A percentile compares a stretch with the other conserved stretches of the same genome.
Evolutionary conservation across 2,113 vertebrate genomes (phyloP).

Genomic region (Aegotheles bennettii): DNA sequence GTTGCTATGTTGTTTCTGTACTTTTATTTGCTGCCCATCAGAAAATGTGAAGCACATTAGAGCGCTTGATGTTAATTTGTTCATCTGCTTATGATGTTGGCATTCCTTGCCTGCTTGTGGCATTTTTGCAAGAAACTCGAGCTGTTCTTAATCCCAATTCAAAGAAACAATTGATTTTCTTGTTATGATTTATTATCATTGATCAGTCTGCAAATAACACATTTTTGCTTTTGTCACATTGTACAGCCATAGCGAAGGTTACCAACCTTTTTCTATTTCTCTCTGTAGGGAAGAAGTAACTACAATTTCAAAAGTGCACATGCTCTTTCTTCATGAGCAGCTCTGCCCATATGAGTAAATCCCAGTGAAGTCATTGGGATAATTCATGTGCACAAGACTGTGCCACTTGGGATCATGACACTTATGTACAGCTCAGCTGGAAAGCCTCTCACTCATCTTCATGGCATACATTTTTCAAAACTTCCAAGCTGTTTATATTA

Average conservation of each 20-base stretch:
- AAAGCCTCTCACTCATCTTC: neutral
- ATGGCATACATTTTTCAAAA: neutral
- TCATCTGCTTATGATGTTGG: neutral
- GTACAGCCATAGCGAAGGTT: neutral
- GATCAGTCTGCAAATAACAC: neutral
- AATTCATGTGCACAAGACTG: rapidly evolving
- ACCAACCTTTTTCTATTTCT: neutral
- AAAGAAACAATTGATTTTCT: conserved; percentile 29
- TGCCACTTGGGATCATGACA: rapidly evolving
- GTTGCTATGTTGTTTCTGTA: neutral
- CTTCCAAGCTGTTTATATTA: neutral
- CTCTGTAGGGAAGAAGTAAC: neutral
- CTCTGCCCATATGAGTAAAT: neutral
- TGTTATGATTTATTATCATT: conserved; percentile 42
- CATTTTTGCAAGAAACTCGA: neutral
- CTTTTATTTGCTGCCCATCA: neutral
- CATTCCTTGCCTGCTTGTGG: neutral
- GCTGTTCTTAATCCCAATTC: neutral
- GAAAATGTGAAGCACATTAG: neutral
- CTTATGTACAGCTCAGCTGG: neutral
- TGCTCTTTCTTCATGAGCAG: neutral
- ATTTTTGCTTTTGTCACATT: neutral
- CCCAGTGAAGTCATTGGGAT: neutral
- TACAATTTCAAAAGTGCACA: neutral
- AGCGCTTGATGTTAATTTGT: neutral